phyloP scores from a whole-genome alignment of 2,113 vertebrate genomes.

The Fulmarus glacialis region DNA sequence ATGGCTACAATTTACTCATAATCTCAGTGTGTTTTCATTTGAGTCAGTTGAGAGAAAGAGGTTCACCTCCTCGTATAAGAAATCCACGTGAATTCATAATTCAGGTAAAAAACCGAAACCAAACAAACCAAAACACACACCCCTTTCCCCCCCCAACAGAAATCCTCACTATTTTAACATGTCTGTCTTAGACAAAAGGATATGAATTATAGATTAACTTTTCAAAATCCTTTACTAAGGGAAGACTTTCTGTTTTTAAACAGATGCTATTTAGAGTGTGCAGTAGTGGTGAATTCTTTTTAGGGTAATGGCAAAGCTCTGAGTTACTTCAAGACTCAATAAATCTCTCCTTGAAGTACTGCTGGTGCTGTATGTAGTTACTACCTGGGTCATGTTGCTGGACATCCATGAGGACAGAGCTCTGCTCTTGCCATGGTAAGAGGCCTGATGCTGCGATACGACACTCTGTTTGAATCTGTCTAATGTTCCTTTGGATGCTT shows the following conservation, averaged over 20 bases:
- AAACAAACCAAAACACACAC: background rate
- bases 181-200: background rate
- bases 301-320: background rate
- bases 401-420: background rate
- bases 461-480: background rate
- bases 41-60: background rate
- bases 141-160: too few relatives aligned
- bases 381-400: background rate
- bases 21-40: background rate
- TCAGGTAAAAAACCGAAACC: background rate
- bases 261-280: background rate
- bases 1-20: background rate
- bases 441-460: background rate
- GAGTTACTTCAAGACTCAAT: background rate
- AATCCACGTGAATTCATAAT: background rate
- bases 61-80: background rate
- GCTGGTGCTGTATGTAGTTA: background rate
- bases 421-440: background rate
- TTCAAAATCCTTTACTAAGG: background rate
- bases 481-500: conserved; percentile 21
- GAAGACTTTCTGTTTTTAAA: background rate
- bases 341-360: background rate
- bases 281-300: background rate
- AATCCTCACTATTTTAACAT: background rate
- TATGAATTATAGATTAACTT: background rate